These are phyloP conservation scores for Pentalonia nigronervosa DNA, from an alignment of 1,140 invertebrate genomes.

Conservation along the genomic window DNA sequence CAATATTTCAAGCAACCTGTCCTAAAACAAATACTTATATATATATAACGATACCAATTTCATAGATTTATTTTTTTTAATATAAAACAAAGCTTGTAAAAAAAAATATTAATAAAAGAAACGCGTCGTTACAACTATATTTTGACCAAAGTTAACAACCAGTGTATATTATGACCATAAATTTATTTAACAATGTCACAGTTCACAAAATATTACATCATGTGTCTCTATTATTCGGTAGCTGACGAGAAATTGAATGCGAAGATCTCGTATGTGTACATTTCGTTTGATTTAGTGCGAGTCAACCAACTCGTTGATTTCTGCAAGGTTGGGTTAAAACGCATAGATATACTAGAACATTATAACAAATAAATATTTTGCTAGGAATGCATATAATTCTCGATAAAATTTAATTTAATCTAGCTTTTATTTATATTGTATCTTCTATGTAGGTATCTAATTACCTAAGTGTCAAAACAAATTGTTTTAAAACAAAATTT, in stretches of 20 bases:
- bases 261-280: not conserved
- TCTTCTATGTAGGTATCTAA: too few species aligned
- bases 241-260: not conserved
- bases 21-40: not conserved
- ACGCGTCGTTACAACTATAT: not conserved
- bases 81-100: not conserved
- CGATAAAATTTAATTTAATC: not conserved
- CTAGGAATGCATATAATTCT: not conserved
- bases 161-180: not conserved
- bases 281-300: not conserved
- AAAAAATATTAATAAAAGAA: conserved; percentile 13
- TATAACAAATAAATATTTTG: not conserved
- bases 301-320: not conserved
- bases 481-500: too few species aligned
- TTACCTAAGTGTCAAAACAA: too few species aligned
- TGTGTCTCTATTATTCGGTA: not conserved
- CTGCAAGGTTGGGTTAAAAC: not conserved
- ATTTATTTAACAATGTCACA: not conserved
- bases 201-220: not conserved
- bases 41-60: not conserved
- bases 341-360: not conserved
- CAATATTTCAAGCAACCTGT: not conserved
- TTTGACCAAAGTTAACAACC: not conserved
- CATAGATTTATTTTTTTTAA: not conserved
- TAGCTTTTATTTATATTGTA: too few species aligned